Percentiles rank a stretch among this genome's conserved stretches.
These are phyloP conservation scores for Drosophila recens DNA, from an alignment of 2,888 invertebrate species.

Conservation along the genomic window DNA sequence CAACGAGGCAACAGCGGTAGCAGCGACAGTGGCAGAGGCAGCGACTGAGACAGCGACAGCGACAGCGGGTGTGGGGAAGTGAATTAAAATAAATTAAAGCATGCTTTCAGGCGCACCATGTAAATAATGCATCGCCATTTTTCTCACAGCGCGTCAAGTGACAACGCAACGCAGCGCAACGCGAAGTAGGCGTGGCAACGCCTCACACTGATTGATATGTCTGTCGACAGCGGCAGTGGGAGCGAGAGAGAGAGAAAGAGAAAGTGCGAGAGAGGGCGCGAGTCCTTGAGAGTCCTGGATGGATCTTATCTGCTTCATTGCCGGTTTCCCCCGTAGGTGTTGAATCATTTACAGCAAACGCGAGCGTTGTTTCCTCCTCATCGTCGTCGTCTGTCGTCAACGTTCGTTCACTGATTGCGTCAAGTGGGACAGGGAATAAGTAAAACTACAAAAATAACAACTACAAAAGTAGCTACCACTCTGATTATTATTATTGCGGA, in stretches of 20 bases:
- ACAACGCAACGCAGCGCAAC: constrained; percentile 10
- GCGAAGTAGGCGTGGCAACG: constrained; percentile 19
- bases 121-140: constrained; percentile 80
- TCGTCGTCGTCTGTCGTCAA: constrained; percentile 40
- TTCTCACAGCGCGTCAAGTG: constrained; percentile 56
- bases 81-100: constrained; percentile 82
- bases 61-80: constrained; percentile 48
- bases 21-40: constrained; percentile 19
- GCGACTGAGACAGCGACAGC: constrained; percentile 1
- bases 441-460: constrained; percentile 27
- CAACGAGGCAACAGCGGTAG: constrained; percentile 31
- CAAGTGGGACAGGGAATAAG: constrained; percentile 39
- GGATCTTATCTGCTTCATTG: constrained; percentile 69
- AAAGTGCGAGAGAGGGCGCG: background rate
- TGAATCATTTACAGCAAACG: constrained; percentile 74
- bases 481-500: constrained; percentile 35
- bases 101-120: constrained; percentile 79
- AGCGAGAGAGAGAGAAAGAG: background rate
- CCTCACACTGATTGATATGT: constrained; percentile 73
- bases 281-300: constrained; percentile 39
- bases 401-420: constrained; percentile 61
- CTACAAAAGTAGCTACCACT: constrained; percentile 26
- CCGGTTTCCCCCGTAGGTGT: constrained; percentile 68
- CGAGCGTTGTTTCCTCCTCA: constrained; percentile 5
- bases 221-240: constrained; percentile 36